phyloP scores from a whole-genome alignment of 2,797 vertebrate species.

The Leuciscus waleckii region DNA sequence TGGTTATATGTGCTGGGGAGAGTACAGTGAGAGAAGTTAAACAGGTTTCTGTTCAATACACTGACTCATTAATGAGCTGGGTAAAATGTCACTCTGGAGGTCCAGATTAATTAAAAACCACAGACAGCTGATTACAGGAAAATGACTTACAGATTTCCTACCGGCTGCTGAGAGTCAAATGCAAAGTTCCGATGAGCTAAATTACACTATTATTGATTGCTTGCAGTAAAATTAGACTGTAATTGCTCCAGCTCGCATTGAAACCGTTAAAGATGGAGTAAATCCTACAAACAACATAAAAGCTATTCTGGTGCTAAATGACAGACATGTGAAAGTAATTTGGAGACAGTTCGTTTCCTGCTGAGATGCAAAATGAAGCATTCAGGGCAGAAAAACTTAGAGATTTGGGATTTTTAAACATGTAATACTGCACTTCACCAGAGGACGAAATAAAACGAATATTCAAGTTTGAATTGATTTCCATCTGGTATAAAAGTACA shows the following conservation, averaged over 20 bases:
- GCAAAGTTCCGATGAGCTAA: conserved; percentile 65
- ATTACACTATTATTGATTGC: conserved; percentile 72
- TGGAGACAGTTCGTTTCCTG: conserved; percentile 28
- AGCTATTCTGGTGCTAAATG: conserved; percentile 55
- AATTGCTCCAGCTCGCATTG: conserved; percentile 66
- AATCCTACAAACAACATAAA: conserved; percentile 55
- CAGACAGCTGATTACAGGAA: conserved; percentile 74
- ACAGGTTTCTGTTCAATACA: conserved; percentile 28
- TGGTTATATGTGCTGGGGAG: conserved; percentile 45
- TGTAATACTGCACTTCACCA: not conserved
- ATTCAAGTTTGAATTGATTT: not conserved
- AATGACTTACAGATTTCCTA: conserved; percentile 70
- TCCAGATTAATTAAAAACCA: conserved; percentile 73
- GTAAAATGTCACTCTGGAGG: conserved; percentile 74
- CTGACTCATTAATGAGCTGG: conserved; percentile 69
- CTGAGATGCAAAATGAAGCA: conserved; percentile 7
- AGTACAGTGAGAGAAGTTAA: not conserved
- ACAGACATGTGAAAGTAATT: conserved; percentile 58
- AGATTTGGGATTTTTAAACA: not conserved
- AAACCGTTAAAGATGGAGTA: conserved; percentile 69
- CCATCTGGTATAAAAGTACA: not conserved
- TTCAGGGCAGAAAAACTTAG: conserved; percentile 11
- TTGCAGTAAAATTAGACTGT: conserved; percentile 68
- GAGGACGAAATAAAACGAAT: not conserved
- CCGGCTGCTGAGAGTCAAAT: conserved; percentile 62